Evolutionary conservation across 2,888 invertebrate genomes (phyloP).

Genomic region (Caenorhabditis doughertyi): DNA sequence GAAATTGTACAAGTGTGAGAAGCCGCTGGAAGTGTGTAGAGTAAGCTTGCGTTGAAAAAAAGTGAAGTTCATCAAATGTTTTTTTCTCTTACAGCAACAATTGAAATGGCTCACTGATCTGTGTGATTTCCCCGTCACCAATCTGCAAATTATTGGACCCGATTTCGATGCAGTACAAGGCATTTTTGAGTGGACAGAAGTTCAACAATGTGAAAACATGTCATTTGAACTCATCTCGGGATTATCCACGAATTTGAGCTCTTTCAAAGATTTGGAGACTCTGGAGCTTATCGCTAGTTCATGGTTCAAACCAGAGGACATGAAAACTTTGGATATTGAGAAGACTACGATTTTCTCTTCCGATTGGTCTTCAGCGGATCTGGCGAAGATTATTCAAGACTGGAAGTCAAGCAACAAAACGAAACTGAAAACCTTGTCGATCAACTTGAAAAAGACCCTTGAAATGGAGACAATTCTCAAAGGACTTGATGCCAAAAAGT

Average conservation of each 20-base stretch:
- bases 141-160: not conserved
- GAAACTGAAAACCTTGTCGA: not conserved
- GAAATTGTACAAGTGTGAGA: not conserved
- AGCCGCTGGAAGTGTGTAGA: not conserved
- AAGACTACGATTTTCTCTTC: not conserved
- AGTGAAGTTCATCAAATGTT: not conserved
- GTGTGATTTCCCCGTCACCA: not conserved
- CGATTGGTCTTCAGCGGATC: not conserved
- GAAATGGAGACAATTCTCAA: not conserved
- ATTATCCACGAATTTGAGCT: not conserved
- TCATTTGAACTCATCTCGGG: not conserved
- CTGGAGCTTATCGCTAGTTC: not conserved
- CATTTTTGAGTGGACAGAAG: not conserved
- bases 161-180: not conserved
- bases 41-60: not conserved
- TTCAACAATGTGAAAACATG: not conserved
- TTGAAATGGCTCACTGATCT: not conserved
- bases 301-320: not conserved
- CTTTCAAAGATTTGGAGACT: constrained; percentile 8
- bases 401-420: not conserved
- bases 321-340: not conserved
- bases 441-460: not conserved
- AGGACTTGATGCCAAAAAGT: not conserved
- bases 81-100: not conserved
- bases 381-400: not conserved